phyloP scores from a whole-genome alignment of 2,113 vertebrate species.

The Pontoporia blainvillei region DNA sequence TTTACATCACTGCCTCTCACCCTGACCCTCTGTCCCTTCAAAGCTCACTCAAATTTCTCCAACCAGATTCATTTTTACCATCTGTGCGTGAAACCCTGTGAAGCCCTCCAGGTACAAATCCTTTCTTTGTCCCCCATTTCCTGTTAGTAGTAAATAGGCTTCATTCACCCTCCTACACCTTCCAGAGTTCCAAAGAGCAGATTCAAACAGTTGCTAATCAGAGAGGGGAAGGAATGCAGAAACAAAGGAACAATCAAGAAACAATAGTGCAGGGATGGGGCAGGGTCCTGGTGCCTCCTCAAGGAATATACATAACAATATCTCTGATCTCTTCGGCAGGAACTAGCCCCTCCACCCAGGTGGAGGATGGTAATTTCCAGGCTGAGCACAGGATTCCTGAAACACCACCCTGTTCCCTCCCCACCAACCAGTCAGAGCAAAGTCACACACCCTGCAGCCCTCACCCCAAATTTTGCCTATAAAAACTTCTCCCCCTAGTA shows the following conservation, averaged over 20 bases:
- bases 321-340: fast-evolving
- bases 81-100: not conserved
- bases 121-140: not conserved
- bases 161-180: not conserved
- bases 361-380: not conserved
- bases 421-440: not conserved
- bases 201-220: not conserved
- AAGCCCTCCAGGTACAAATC: not conserved
- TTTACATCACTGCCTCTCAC: not conserved
- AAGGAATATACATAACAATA: fast-evolving
- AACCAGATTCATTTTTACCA: not conserved
- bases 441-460: not conserved
- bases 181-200: not conserved
- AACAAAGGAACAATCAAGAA: no score
- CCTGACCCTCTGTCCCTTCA: not conserved
- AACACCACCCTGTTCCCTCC: not conserved
- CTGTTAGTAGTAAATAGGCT: not conserved
- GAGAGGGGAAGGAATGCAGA: not conserved
- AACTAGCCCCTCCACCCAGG: not conserved
- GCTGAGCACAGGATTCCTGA: not conserved
- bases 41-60: not conserved
- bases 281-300: not conserved
- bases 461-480: not conserved
- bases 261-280: not conserved
- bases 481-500: not conserved